Conservation (phyloP, 2,797 vertebrate species). For the Apodemus agrarius region DNA sequence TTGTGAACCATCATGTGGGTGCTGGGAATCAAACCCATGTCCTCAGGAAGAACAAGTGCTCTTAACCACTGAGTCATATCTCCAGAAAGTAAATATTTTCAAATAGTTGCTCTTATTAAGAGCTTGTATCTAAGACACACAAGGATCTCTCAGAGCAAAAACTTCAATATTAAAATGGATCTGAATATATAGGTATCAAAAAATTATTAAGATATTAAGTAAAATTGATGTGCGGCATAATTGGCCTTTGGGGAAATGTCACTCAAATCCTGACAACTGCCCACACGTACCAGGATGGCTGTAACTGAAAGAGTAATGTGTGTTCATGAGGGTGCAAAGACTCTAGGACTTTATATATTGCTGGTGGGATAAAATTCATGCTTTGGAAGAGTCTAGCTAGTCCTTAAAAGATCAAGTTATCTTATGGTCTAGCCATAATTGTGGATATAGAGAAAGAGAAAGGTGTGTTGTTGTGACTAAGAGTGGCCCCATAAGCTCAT, state of each 20-base stretch:
- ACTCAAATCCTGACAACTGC: not conserved
- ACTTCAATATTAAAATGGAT: constrained; percentile 6
- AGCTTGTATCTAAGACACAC: not conserved
- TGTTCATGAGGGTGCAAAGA: not conserved
- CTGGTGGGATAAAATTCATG: not conserved
- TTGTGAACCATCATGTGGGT: not conserved
- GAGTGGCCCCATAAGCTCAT: not conserved
- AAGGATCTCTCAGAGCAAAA: not conserved
- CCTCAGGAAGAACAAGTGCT: not conserved
- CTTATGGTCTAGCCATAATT: not conserved
- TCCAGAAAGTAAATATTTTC: not conserved
- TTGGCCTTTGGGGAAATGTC: not conserved
- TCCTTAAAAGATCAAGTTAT: not conserved
- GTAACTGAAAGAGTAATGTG: not conserved
- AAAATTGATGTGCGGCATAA: not conserved
- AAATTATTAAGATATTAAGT: constrained; percentile 1
- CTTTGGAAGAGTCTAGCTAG: not conserved
- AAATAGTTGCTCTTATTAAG: not conserved
- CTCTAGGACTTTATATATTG: not conserved
- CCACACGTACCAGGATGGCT: not conserved
- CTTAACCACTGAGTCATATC: not conserved
- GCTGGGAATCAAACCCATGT: not conserved
- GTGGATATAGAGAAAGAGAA: not conserved
- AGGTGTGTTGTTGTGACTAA: no score
- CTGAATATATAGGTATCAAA: constrained; percentile 14